Conservation (phyloP, 1,140 invertebrate species). For the Scaptomyza pallida region DNA sequence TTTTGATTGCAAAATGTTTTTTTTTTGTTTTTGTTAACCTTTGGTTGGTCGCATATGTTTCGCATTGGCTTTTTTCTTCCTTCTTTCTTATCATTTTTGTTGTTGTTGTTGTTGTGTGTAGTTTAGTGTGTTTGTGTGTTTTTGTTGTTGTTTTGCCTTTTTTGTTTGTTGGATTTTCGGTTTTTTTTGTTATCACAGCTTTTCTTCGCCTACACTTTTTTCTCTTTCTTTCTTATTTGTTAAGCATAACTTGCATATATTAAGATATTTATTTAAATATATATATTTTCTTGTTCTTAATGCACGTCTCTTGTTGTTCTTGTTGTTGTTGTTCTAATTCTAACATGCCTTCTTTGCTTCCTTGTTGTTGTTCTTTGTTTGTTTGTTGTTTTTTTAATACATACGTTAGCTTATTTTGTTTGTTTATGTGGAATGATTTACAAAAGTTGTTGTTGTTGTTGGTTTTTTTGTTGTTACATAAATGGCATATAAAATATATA, state of each 20-base stretch:
- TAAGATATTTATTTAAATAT: constrained; percentile 48
- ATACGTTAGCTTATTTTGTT: constrained; percentile 69
- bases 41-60: constrained; percentile 80
- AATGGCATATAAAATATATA: constrained; percentile 80
- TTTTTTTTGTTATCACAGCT: constrained; percentile 70
- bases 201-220: constrained; percentile 63
- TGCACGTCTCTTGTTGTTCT: constrained; percentile 50
- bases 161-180: constrained; percentile 27
- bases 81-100: background rate
- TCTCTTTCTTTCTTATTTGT: constrained; percentile 65
- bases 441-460: constrained; percentile 58
- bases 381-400: constrained; percentile 51
- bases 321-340: constrained; percentile 3
- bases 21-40: constrained; percentile 55
- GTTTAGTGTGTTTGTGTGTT: constrained; percentile 40
- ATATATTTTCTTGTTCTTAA: constrained; percentile 52
- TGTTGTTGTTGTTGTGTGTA: constrained; percentile 42
- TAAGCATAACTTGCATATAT: constrained; percentile 81
- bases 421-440: constrained; percentile 74
- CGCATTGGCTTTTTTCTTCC: constrained; percentile 64
- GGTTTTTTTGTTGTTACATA: constrained; percentile 47
- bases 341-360: constrained; percentile 16
- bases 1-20: constrained; percentile 58
- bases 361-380: constrained; percentile 1
- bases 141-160: constrained; percentile 51